Evolutionary conservation across 1,140 invertebrate species (phyloP).

Genomic region (Eueides isabella): DNA sequence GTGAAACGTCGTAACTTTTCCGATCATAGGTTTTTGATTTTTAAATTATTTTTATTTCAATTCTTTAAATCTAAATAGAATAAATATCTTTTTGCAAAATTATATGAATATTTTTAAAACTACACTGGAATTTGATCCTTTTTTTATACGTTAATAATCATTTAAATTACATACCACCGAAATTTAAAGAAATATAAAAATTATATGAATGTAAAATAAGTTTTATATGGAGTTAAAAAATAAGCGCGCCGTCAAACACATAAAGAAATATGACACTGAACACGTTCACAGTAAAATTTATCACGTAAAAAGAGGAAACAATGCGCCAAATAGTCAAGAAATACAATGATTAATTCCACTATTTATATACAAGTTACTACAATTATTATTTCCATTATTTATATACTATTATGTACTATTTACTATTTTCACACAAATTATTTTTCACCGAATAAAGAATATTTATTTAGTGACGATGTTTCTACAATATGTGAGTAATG

Average conservation of each 20-base stretch:
- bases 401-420: too few species aligned
- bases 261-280: slow-evolving; percentile 16
- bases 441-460: not conserved
- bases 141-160: not conserved
- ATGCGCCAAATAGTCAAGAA: not conserved
- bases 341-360: too few species aligned
- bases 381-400: too few species aligned
- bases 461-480: not conserved
- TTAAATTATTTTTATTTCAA: not conserved
- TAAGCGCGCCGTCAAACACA: slow-evolving; percentile 43
- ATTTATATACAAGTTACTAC: too few species aligned
- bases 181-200: not conserved
- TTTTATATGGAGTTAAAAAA: slow-evolving; percentile 39
- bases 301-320: not conserved
- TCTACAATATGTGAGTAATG: slow-evolving; percentile 5
- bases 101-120: too few species aligned
- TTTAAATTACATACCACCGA: not conserved
- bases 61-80: too few species aligned
- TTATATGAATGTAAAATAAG: not conserved
- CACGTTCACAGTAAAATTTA: not conserved
- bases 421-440: too few species aligned
- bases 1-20: slow-evolving; percentile 36
- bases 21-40: not conserved
- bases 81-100: too few species aligned
- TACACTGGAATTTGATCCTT: too few species aligned